Base-by-base conservation (phyloP, 2,888 invertebrate species). In the Ellobium chinense region DNA sequence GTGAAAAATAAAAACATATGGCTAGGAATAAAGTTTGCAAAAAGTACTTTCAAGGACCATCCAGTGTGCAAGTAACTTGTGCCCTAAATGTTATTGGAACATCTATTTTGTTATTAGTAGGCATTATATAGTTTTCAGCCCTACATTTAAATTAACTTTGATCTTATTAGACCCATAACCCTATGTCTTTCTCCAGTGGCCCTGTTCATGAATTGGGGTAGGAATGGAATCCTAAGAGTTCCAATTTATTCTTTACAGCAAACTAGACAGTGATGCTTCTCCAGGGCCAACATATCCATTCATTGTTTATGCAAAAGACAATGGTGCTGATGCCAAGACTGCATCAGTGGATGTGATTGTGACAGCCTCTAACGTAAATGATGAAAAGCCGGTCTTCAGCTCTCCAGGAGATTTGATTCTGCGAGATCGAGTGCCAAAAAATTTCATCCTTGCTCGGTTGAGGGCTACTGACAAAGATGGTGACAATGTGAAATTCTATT, bases 381-480 rank as follows among this genome's bases (percentile, higher is more conserved):
- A 99, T 91, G 98, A 99, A 93, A 97, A 97, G 91, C 99, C 99
- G 5, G 86, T 86, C 62, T 91, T 92, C 78, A 85, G 85, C 29
- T 78, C 82, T 2, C 84, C 85, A 1, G 83, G 80, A 1, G 85
- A 85, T 21, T 81, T 87, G 24, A 85, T 87, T 27, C 87, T 88
- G 69, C 87, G 90, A 63, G 85, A 87, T 68, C 87, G 89, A 37
- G 88, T 88, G 31, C 83, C 83, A 21, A 78, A 84, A 0, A 98
- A 97, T 90, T 98, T 98, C 5, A 94, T 98, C 66, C 98, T 99
- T 0, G 98, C 98, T 9, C 98, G 98, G 0, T 97, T 99, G 0
- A 98, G 99, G 1, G 98, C 99, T 0, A 97, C 97, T 7, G 99
- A 99, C 92, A 98, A 98, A 93, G 98, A 99, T 93, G 98, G 99